Conservation (phyloP, 2,888 invertebrate species). For the Tinea semifulvella region DNA sequence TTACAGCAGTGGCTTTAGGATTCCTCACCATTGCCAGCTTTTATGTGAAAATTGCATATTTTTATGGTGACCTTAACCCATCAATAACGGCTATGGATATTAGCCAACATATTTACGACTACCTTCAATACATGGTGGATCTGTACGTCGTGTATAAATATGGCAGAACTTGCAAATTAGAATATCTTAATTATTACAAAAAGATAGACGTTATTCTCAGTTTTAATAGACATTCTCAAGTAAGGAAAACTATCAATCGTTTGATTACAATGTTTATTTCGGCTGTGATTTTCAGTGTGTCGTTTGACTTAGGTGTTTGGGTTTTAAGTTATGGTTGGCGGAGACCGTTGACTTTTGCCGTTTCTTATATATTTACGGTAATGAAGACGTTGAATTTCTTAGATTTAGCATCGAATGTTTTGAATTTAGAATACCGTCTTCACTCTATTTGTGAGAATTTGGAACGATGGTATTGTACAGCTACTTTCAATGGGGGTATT, state of each 20-base stretch:
- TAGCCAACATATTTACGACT: constrained; percentile 37
- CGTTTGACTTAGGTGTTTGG: constrained; percentile 38
- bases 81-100: constrained; percentile 39
- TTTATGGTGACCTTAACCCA: constrained; percentile 25
- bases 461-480: constrained; percentile 25
- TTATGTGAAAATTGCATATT: constrained; percentile 30
- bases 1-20: constrained; percentile 25
- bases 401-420: constrained; percentile 38
- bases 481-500: constrained; percentile 5
- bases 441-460: constrained; percentile 31
- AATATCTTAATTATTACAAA: constrained; percentile 38
- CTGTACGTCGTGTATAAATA: constrained; percentile 37
- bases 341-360: constrained; percentile 27
- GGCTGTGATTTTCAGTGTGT: constrained; percentile 31
- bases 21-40: constrained; percentile 27
- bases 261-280: constrained; percentile 25
- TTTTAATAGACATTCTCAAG: constrained; percentile 24
- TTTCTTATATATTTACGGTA: constrained; percentile 36
- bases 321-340: constrained; percentile 27
- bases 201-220: constrained; percentile 36
- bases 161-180: constrained; percentile 30
- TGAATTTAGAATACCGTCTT: constrained; percentile 37
- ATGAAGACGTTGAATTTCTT: constrained; percentile 42
- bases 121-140: constrained; percentile 38
- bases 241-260: constrained; percentile 29